Evolutionary conservation across 1,140 invertebrate species (phyloP).

Genomic region (Drosophila parabipectinata): DNA sequence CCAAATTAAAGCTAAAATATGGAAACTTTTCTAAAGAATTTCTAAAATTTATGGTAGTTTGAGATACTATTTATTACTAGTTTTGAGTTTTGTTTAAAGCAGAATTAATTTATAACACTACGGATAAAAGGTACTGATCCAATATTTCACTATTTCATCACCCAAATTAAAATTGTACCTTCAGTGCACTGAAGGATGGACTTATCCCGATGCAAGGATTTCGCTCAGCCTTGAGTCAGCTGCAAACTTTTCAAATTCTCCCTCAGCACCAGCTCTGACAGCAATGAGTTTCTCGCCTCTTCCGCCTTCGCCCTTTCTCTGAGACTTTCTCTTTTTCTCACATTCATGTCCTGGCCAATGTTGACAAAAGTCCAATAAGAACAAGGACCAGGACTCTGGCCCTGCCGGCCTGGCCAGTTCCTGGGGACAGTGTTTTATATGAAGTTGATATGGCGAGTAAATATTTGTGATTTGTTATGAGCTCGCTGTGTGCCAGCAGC

Average conservation of each 20-base stretch:
- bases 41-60: no score
- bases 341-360: conserved; percentile 41
- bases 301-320: conserved; percentile 41
- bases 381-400: conserved; percentile 45
- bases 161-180: background rate
- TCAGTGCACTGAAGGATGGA: conserved; percentile 2
- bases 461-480: conserved; percentile 83
- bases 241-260: conserved; percentile 78
- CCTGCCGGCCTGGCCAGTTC: conserved; percentile 22
- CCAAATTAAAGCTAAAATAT: no score
- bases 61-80: no score
- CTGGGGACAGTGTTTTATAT: conserved; percentile 68
- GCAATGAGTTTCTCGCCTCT: conserved; percentile 77
- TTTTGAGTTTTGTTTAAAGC: no score
- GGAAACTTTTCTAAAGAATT: no score
- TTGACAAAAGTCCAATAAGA: conserved; percentile 80
- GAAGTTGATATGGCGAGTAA: conserved; percentile 80
- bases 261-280: conserved; percentile 55
- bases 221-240: conserved; percentile 43
- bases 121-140: background rate
- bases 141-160: background rate
- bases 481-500: conserved; percentile 41
- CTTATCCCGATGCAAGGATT: conserved; percentile 58
- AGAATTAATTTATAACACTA: background rate
- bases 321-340: conserved; percentile 23